Evolutionary conservation across 2,888 invertebrate genomes (phyloP), one percentile per base, ranked within the genome.

Genomic region (Amiota communis): DNA sequence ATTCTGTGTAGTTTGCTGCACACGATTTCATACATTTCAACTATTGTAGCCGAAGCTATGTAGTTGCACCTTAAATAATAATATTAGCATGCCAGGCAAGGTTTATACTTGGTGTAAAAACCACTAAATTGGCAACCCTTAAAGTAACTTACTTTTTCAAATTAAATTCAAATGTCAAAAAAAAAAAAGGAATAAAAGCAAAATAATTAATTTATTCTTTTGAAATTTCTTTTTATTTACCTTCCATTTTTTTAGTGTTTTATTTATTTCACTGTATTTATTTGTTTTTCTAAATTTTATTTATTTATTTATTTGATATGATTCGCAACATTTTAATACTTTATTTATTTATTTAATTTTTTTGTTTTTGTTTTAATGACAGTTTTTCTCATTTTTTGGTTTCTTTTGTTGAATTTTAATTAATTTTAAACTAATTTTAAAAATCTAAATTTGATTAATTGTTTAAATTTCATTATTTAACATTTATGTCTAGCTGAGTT

Each of bases 271-370:
- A 65, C 46, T 73, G 56, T 36, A 17, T 73, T 53, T 74, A 71
- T 72, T 74, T 75, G 69, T 23, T 75, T 71, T 73, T 74, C 74
- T 75, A 72, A 75, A 77, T 78, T 81, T 78, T 85, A 84, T 73
- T 75, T 75, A 70, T 73, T 74, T 75, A 75, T 73, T 76, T 78
- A 78, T 80, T 78, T 85, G 85, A 83, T 83, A 82, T 85, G 81
- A 83, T 81, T 80, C 80, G 79, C 78, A 80, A 83, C 79, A 75
- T 76, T 79, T 71, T 76, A 77, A 36, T 36, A 36, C 36, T 36
- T 36, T 36, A 36, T 36, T 36, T 6, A 36, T 36, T 2, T 6
- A 36, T 36, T 36, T 36, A 80, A 74, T 79, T 76, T 76, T 70
- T 73, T 23, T 23, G 23, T 72, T 76, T n/a, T 75, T 73, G 20